phyloP scores from a whole-genome alignment of 2,888 invertebrate genomes.

The Lasioglossum lativentre region DNA sequence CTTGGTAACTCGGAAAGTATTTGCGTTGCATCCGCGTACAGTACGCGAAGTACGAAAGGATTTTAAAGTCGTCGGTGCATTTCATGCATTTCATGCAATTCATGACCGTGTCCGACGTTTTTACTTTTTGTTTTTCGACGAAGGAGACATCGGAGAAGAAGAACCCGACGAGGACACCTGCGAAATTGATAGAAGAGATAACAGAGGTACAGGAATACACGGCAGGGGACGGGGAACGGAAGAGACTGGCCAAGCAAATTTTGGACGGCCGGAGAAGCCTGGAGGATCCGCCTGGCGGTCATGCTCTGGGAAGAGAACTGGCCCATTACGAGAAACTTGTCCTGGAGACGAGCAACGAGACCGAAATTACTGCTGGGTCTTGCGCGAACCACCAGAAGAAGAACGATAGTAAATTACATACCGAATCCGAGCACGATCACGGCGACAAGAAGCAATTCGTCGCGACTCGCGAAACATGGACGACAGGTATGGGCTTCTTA shows the following conservation, averaged over 20 bases:
- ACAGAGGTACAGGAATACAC: slow-evolving; percentile 37
- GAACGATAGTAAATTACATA: slow-evolving; percentile 26
- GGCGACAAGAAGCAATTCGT: slow-evolving; percentile 13
- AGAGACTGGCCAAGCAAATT: slow-evolving; percentile 47
- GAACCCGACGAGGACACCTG: slow-evolving; percentile 1
- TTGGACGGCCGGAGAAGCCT: slow-evolving; percentile 51
- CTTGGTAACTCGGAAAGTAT: neutral
- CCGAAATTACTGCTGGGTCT: slow-evolving; percentile 38
- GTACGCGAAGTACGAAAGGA: neutral
- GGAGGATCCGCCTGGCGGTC: slow-evolving; percentile 49
- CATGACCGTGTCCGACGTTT: neutral
- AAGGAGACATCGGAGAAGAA: neutral
- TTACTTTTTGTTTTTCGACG: slow-evolving; percentile 21
- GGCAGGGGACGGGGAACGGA: slow-evolving; percentile 52
- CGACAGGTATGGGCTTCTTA: neutral
- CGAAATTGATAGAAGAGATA: slow-evolving; percentile 67
- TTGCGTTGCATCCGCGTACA: neutral
- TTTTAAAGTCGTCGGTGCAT: neutral
- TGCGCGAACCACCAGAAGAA: slow-evolving; percentile 22
- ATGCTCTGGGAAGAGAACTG: slow-evolving; percentile 30
- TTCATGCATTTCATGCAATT: neutral
- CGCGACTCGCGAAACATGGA: slow-evolving; percentile 1
- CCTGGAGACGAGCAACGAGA: slow-evolving; percentile 46
- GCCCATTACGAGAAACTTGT: slow-evolving; percentile 48
- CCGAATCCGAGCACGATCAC: slow-evolving; percentile 23